Evolutionary conservation across 2,797 vertebrate genomes (phyloP).

Genomic region (Eurystomus glaucurus): DNA sequence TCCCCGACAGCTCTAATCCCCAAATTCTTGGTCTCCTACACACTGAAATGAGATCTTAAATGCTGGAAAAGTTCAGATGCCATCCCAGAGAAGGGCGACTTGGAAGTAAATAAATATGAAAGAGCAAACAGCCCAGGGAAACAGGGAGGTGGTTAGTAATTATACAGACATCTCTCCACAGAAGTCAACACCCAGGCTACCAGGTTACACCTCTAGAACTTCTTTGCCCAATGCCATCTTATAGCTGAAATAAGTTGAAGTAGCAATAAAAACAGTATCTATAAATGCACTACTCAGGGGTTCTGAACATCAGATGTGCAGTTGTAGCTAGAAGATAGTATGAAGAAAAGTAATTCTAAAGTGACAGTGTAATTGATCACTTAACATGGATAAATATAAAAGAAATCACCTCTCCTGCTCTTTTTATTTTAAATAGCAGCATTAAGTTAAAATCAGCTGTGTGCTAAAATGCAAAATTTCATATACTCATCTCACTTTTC

Average conservation of each 20-base stretch:
- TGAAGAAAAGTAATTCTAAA: neutral
- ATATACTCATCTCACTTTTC: neutral
- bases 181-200: neutral
- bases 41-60: neutral
- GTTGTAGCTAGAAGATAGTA: neutral
- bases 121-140: neutral
- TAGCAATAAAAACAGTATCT: neutral
- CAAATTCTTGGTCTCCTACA: neutral
- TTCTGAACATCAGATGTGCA: neutral
- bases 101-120: neutral
- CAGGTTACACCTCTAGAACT: neutral
- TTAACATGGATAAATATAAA: neutral
- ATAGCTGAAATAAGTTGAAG: neutral
- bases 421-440: neutral
- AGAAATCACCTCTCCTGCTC: neutral
- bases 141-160: neutral
- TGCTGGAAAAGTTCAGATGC: neutral
- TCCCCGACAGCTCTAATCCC: neutral
- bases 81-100: neutral
- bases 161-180: neutral
- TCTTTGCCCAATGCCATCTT: neutral
- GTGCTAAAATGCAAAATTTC: neutral
- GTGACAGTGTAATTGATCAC: neutral
- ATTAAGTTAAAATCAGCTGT: neutral
- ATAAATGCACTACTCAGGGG: neutral